Evolutionary conservation across 2,113 vertebrate genomes (phyloP), one percentile per base, ranked within the genome.

Genomic region (Pelmatolapia mariae): DNA sequence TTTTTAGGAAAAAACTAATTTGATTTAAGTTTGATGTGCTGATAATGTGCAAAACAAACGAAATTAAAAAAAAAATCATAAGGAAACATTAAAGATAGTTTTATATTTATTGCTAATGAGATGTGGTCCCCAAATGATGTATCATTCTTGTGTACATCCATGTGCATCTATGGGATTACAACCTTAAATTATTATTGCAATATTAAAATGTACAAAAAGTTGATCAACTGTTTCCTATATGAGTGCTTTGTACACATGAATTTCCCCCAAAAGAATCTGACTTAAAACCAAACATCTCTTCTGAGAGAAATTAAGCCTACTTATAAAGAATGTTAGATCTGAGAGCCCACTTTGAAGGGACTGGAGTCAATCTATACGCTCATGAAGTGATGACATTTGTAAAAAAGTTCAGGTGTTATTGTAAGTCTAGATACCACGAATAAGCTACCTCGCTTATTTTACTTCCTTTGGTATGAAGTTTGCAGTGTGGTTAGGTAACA

Each of bases 141-240:
- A 18, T 19, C 71, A 78, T 7, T 47, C 43, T 31, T 78, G 10
- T 78, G 43, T 47, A 78, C 18, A 5, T 19, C 43, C 1, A 78
- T 19, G 29, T 19, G 43, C 2, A 0, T 50, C 6, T 76, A 31
- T 31, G 4, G 43, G 0, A 5, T 76, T 76, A 31, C 9, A 76
- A 31, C 16, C 16, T 19, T 31, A 78, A 26, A 5, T 50, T 50
- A 31, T 78, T 78, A 13, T 78, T 78, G 10, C 16, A 78, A 19
- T 31, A 76, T 50, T 11, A 29, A 76, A 47, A 6, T 76, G 10
- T 7, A 47, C 9, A 47, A 76, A 47, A 29, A 1, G 24, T 76
- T 50, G 8, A 66, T 66, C 33, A 66, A 0, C 61, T 33, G 16
- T 33, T 63, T 63, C 29, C 29, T 45, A 24, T 73, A 9, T 43